Evolutionary conservation across 2,797 vertebrate species (phyloP), one percentile per base, ranked within the genome.

Genomic region (Sebastes jordani): DNA sequence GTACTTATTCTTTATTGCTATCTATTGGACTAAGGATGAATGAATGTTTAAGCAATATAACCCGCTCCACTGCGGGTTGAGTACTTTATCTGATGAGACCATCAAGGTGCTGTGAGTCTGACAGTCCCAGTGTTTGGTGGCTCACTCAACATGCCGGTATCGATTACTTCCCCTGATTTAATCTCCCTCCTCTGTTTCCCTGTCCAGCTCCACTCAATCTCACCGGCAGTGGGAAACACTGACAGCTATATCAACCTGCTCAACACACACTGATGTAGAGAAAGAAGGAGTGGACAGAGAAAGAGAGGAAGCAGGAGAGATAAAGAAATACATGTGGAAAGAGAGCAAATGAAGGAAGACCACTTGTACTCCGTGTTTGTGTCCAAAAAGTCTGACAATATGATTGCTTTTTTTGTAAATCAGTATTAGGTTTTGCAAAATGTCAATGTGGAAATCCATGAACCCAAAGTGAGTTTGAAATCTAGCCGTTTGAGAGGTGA

Each of bases 121-220:
- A 89, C 86, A 81, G 77, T 86, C 79, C 74, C 58, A 72, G 73
- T 69, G 85, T 88, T 93, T 76, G 86, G 86, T 84, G 81, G 75
- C 87, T 90, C 84, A 54, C 68, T 90, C 54, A 64, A 84, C 89
- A 88, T 76, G 82, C 54, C 75, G 78, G 55, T 90, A 93, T 95
- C 76, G 89, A 94, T 94, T 88, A 85, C 82, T 71, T 81, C 80
- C 69, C 58, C 82, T 88, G 86, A 94, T 93, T 94, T 81, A 91
- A 92, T 93, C 93, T 91, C 76, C 85, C 81, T 74, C 86, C 86
- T 90, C 86, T 87, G 83, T 90, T 86, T 83, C 73, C 77, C 81
- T 74, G 76, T 83, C 74, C 76, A 82, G 85, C 74, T 62, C 72
- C 76, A 85, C 80, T 92, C 88, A 74, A 76, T 92, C 92, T 91